Evolutionary conservation across 2,888 invertebrate species (phyloP), one percentile per base, ranked within the genome.

Genomic region (Dasysyrphus tricinctus): DNA sequence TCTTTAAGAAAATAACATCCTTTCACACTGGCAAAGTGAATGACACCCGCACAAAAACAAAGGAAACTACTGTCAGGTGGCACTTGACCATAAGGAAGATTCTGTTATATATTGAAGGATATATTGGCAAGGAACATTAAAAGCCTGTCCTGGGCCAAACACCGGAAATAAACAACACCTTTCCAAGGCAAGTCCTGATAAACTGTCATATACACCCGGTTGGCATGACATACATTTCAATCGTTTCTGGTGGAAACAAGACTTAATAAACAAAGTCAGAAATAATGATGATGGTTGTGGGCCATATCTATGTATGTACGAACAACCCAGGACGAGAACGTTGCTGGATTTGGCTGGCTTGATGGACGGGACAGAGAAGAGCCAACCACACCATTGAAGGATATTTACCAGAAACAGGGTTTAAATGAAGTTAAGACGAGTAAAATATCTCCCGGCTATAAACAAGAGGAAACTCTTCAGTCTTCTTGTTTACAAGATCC

Each of bases 161-260:
- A 57, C 42, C 72, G 65, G 72, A 80, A 75, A 56, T 63, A 80
- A 57, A 72, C 67, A 72, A 69, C 44, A 57, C 57, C 84, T 78
- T 72, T 59, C 29, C n/a, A n/a, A 51, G 80, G 32, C 72, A 59
- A 44, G 42, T 54, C 56, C 57, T 80, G 84, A 70, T 76, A 80
- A 76, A 72, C 39, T 84, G 70, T 42, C 57, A 70, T 63, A 1
- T 12, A 5, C 5, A 16, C n/a, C 51, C 51, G 75, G 75, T 79
- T 79, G 84, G 73, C 76, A 84, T 80, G 84, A 80, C 72, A 84
- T 76, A 84, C 76, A 80, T 80, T 84, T 80, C 76, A 76, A 76
- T 80, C 76, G 67, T 72, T 76, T 67, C 76, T 67, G 65, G 72
- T 39, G 65, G 75, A 65, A 72, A 59, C 42, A 72, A 78, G 59